phyloP scores from a whole-genome alignment of 2,888 invertebrate genomes.

The Drosophila parthenogenetica region DNA sequence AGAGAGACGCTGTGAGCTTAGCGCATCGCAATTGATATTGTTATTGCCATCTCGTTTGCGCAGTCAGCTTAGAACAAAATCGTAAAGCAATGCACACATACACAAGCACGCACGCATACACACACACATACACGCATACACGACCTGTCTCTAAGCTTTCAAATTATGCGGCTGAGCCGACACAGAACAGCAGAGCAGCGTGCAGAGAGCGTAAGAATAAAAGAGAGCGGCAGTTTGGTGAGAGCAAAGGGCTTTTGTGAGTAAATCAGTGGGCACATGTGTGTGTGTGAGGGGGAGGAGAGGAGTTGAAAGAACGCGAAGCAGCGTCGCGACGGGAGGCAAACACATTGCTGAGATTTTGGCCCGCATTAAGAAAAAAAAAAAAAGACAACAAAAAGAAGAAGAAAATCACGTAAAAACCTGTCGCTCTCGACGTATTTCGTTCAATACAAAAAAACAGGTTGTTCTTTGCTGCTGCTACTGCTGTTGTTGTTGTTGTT shows the following conservation, averaged over 20 bases:
- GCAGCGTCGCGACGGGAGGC: constrained; percentile 17
- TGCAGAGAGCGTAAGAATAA: not conserved
- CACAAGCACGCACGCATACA: too few species aligned
- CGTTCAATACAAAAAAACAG: constrained; percentile 66
- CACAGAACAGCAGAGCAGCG: constrained; percentile 2
- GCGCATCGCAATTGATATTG: not conserved
- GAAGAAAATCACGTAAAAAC: constrained; percentile 44
- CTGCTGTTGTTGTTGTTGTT: constrained; percentile 17
- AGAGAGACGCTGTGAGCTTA: not conserved
- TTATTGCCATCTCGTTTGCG: constrained; percentile 42
- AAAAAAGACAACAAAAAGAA: constrained; percentile 39
- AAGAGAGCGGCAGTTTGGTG: not conserved
- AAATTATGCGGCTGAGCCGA: constrained; percentile 25
- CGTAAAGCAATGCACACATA: constrained; percentile 44
- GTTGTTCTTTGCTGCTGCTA: constrained; percentile 61
- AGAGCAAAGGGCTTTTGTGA: constrained; percentile 16
- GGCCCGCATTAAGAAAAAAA: constrained; percentile 70
- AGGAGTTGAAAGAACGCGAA: not conserved
- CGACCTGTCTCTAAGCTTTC: constrained; percentile 61
- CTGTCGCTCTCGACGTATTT: constrained; percentile 67
- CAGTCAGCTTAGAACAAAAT: constrained; percentile 71
- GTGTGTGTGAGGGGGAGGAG: not conserved
- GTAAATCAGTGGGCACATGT: not conserved
- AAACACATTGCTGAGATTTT: constrained; percentile 68
- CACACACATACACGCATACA: not conserved